Evolutionary conservation across 2,888 invertebrate species (phyloP).

Genomic region (Hydrotaea diabolus): DNA sequence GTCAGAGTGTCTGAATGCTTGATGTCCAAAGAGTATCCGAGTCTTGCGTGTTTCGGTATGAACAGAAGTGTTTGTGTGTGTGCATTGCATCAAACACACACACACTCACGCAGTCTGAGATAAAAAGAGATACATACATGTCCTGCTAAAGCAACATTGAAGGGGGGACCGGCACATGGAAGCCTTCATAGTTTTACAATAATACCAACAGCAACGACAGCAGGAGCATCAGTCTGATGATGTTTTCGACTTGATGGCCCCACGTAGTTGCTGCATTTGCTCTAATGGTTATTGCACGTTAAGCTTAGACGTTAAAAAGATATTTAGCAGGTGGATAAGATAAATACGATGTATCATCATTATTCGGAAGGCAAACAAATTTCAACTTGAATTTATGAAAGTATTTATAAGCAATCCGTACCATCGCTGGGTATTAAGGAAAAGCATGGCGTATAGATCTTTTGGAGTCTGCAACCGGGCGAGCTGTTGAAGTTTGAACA

Average conservation of each 20-base stretch:
- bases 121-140: not conserved
- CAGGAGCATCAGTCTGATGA: conserved; percentile 53
- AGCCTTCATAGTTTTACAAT: conserved; percentile 47
- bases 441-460: too few species aligned
- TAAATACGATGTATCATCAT: conserved; percentile 39
- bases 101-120: not conserved
- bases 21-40: conserved; percentile 24
- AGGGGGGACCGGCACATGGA: conserved; percentile 22
- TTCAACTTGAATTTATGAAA: conserved; percentile 57
- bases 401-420: conserved; percentile 19
- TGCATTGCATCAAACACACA: conserved; percentile 13
- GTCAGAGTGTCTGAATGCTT: conserved; percentile 10
- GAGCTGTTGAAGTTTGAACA: too few species aligned
- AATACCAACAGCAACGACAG: conserved; percentile 12
- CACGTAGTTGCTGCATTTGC: conserved; percentile 67
- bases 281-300: conserved; percentile 67
- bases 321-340: conserved; percentile 66
- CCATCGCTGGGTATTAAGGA: too few species aligned
- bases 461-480: too few species aligned
- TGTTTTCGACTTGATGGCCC: conserved; percentile 62
- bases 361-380: conserved; percentile 13
- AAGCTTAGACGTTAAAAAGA: conserved; percentile 62
- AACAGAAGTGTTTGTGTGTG: conserved; percentile 27
- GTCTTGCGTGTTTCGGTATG: conserved; percentile 23
- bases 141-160: not conserved